Conservation (phyloP, 2,797 vertebrate species). For the Lagocephalus sceleratus region DNA sequence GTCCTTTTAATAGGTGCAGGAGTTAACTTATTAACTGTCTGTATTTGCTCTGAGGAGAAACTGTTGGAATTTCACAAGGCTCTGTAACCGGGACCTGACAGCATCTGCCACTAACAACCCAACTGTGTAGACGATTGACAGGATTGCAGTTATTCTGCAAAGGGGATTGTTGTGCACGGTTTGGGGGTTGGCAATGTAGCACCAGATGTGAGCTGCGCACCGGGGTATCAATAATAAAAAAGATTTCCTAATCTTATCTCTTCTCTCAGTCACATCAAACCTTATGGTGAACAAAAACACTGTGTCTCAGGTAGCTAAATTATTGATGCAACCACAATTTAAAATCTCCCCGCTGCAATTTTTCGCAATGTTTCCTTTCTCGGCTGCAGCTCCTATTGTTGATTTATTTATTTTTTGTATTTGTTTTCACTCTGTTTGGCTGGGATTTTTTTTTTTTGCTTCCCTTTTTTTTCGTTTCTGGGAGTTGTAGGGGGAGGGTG, state of each 20-base stretch:
- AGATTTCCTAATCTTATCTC: conserved; percentile 68
- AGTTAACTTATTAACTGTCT: conserved; percentile 55
- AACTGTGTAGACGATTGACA: conserved; percentile 60
- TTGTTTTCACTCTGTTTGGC: conserved; percentile 73
- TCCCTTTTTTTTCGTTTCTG: background rate
- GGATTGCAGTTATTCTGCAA: conserved; percentile 53
- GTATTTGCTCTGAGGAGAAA: conserved; percentile 56
- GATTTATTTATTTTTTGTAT: conserved; percentile 80
- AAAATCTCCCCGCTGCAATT: conserved; percentile 67
- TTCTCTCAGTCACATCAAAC: conserved; percentile 66
- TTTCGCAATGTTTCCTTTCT: conserved; percentile 56
- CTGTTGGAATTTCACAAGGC: conserved; percentile 63
- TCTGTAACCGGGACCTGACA: conserved; percentile 51
- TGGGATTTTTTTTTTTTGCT: conserved; percentile 44
- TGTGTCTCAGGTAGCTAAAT: conserved; percentile 65
- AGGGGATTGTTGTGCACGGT: conserved; percentile 49
- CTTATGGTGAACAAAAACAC: conserved; percentile 69
- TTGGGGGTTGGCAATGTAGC: conserved; percentile 52
- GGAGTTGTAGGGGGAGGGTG: conserved; percentile 33
- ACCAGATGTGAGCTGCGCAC: conserved; percentile 65
- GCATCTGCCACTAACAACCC: conserved; percentile 50
- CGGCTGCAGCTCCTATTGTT: conserved; percentile 63
- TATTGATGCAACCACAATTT: conserved; percentile 73
- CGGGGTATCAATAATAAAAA: conserved; percentile 70
- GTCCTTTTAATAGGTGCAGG: conserved; percentile 34